These are phyloP conservation scores for Girardia tigrina DNA, from an alignment of 2,888 invertebrate genomes.

Conservation along the genomic window DNA sequence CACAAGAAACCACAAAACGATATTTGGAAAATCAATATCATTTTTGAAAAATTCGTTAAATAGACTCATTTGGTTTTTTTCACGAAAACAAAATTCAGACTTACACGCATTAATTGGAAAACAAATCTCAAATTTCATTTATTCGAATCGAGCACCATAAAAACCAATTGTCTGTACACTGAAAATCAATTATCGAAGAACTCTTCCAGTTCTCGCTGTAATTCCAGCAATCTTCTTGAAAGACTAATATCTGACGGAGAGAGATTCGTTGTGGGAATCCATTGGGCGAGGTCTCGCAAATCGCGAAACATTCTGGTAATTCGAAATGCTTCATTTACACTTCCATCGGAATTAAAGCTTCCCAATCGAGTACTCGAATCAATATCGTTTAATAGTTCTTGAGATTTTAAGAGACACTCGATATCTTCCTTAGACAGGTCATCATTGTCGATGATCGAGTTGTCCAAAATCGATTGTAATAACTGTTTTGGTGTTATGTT, in stretches of 20 bases:
- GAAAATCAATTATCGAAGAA: not conserved
- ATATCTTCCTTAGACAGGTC: conserved; percentile 9
- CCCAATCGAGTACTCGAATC: not conserved
- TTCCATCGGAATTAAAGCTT: not conserved
- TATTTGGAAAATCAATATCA: too few species aligned
- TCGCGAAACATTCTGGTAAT: not conserved
- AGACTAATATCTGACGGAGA: conserved; percentile 1
- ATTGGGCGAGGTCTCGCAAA: not conserved
- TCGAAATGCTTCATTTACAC: not conserved
- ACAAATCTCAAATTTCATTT: too few species aligned
- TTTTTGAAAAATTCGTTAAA: too few species aligned
- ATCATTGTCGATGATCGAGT: not conserved
- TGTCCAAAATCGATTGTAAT: not conserved
- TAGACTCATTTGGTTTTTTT: too few species aligned
- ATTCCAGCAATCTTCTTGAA: not conserved
- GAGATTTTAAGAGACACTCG: not conserved
- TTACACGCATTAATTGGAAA: too few species aligned
- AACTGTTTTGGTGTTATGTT: not conserved
- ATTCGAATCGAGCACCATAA: too few species aligned
- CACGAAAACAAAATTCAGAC: too few species aligned
- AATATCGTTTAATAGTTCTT: not conserved
- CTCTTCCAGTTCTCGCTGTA: conserved; percentile 2
- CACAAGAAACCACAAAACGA: too few species aligned
- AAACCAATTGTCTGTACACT: too few species aligned
- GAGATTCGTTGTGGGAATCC: not conserved